Percentiles rank a stretch among this genome's conserved stretches.
phyloP scores from a whole-genome alignment of 2,888 invertebrate species.

The Orthonevra nobilis region DNA sequence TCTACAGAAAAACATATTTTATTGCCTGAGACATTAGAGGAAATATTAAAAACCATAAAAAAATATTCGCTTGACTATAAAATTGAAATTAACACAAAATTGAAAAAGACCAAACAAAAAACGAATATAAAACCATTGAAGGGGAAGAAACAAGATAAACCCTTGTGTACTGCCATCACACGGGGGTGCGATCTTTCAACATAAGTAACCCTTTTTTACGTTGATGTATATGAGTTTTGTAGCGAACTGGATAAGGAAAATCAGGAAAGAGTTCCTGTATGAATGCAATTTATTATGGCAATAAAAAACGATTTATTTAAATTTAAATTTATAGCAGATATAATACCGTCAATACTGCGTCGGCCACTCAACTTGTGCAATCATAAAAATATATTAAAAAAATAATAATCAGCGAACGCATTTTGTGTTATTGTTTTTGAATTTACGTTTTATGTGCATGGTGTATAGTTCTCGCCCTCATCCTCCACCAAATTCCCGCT shows the following conservation, averaged over 20 bases:
- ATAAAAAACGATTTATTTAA: conserved; percentile 58
- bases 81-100: conserved; percentile 56
- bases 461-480: conserved; percentile 52
- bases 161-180: not conserved
- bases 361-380: conserved; percentile 39
- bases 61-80: conserved; percentile 34
- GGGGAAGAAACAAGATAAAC: not conserved
- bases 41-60: conserved; percentile 50
- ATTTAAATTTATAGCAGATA: conserved; percentile 15
- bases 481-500: conserved; percentile 15
- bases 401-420: conserved; percentile 42
- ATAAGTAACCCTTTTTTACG: conserved; percentile 23
- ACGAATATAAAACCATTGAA: no score
- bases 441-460: conserved; percentile 67
- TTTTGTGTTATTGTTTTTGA: conserved; percentile 68
- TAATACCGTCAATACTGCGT: not conserved
- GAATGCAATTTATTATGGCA: conserved; percentile 51
- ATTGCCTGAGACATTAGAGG: conserved; percentile 11
- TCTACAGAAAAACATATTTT: conserved; percentile 24
- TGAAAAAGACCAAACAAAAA: conserved; percentile 37
- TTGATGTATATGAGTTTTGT: conserved; percentile 7
- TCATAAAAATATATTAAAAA: conserved; percentile 16
- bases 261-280: conserved; percentile 23
- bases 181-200: conserved; percentile 5
- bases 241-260: conserved; percentile 29